Evolutionary conservation across 2,888 invertebrate genomes (phyloP), one percentile per base, ranked within the genome.

Genomic region (Coenonympha arcania): DNA sequence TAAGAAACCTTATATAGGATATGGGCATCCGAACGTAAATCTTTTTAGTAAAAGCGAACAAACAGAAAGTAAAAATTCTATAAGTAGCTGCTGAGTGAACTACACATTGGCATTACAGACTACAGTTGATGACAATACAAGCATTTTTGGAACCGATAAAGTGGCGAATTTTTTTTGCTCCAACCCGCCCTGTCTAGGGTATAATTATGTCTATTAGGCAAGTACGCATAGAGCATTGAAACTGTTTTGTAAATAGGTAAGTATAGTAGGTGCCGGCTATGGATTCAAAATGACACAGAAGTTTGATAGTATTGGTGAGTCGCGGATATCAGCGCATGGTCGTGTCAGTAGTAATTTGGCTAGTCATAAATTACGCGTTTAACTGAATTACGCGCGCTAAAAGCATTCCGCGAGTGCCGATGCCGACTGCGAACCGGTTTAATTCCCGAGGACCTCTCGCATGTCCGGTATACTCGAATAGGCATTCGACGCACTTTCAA

Each of bases 301-400:
- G 15, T 43, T 15, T 39, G 39, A 30, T 24, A 47, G 26, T 34
- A 36, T 41, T 47, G 44, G 33, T 47, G 34, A 22, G 39, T 36
- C 30, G 16, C 30, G 16, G 18, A 51, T 53, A 66, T 74, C 67
- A 68, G 66, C 70, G 60, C 68, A 65, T 65, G 72, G 73, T 76
- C 75, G 74, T 77, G 77, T 71, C 69, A 79, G 82, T 83, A 86
- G 82, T 83, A 86, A 85, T 86, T 85, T 77, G 71, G 71, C 66
- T 65, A 78, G 76, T 77, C 82, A 79, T 86, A 87, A 84, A 87
- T 87, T 81, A 83, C 78, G 71, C 79, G 82, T 83, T 84, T 80
- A 85, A 86, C 83, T 85, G 83, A 83, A 87, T 86, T 87, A 87
- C 83, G 73, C 71, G 71, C 72, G 76, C 69, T 77, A 79, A 81